Conservation (phyloP, 2,888 invertebrate species). For the Conops quadrifasciatus region DNA sequence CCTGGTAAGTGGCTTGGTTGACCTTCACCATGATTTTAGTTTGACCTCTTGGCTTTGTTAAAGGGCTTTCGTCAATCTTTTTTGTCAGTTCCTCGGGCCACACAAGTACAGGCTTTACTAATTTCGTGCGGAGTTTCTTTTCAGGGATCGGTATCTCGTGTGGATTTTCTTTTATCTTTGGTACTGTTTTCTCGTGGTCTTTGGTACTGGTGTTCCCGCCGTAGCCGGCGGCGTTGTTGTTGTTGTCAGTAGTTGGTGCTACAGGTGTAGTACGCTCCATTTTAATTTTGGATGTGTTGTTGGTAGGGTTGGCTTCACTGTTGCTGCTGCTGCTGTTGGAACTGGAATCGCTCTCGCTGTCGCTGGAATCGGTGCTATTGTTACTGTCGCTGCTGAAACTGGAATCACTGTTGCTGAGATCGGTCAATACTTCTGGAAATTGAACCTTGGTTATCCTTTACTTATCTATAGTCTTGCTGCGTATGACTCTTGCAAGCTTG, state of each 20-base stretch:
- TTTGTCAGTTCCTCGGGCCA: neutral
- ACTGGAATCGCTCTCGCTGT: neutral
- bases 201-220: neutral
- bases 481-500: neutral
- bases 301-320: neutral
- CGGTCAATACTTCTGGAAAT: neutral
- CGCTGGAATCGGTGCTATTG: too few species aligned
- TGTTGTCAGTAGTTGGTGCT: neutral
- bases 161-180: too few species aligned
- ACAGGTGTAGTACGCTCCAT: neutral
- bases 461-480: neutral
- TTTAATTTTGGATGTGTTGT: neutral
- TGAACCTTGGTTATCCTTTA: neutral
- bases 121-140: too few species aligned
- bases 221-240: too few species aligned
- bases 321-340: neutral
- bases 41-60: neutral
- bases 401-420: neutral
- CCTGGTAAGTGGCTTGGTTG: neutral
- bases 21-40: neutral
- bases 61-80: neutral
- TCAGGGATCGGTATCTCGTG: too few species aligned
- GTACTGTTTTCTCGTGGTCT: too few species aligned
- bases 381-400: neutral
- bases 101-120: neutral